Evolutionary conservation across 2,888 invertebrate genomes (phyloP).

Genomic region (Punctoribates punctum): DNA sequence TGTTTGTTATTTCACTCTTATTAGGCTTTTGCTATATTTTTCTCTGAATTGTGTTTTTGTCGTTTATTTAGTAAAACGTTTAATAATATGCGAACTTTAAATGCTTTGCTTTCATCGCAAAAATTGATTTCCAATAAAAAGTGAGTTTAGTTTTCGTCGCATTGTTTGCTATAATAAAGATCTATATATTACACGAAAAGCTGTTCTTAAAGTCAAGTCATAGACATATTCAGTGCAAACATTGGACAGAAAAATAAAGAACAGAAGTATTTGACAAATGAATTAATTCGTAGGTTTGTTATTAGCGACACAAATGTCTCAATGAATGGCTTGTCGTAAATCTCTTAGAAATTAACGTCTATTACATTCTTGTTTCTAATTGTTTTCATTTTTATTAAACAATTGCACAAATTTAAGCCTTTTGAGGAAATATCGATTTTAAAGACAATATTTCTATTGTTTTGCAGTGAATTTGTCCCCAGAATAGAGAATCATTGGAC

Average conservation of each 20-base stretch:
- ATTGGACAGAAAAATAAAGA: not conserved
- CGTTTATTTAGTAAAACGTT: constrained; percentile 5
- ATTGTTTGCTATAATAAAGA: constrained; percentile 15
- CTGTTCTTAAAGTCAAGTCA: constrained; percentile 8
- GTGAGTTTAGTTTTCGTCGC: constrained; percentile 3
- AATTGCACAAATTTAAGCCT: not conserved
- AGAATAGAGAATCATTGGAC: not conserved
- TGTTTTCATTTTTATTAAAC: too few species aligned
- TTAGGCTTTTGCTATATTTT: not conserved
- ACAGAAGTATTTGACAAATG: constrained; percentile 24
- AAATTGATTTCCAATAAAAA: constrained; percentile 26
- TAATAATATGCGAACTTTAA: constrained; percentile 33
- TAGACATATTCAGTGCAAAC: not conserved
- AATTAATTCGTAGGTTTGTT: constrained; percentile 6
- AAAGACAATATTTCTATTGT: not conserved
- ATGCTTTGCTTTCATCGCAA: constrained; percentile 15
- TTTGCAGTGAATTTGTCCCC: not conserved
- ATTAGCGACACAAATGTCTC: too few species aligned
- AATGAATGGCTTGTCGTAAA: too few species aligned
- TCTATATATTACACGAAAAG: not conserved
- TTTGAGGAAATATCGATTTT: not conserved
- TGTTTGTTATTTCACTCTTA: not conserved
- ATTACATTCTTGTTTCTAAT: too few species aligned
- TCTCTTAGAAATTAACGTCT: too few species aligned
- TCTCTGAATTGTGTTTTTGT: constrained; percentile 2